Evolutionary conservation across 2,113 vertebrate genomes (phyloP).

Genomic region (Mesocricetus auratus): DNA sequence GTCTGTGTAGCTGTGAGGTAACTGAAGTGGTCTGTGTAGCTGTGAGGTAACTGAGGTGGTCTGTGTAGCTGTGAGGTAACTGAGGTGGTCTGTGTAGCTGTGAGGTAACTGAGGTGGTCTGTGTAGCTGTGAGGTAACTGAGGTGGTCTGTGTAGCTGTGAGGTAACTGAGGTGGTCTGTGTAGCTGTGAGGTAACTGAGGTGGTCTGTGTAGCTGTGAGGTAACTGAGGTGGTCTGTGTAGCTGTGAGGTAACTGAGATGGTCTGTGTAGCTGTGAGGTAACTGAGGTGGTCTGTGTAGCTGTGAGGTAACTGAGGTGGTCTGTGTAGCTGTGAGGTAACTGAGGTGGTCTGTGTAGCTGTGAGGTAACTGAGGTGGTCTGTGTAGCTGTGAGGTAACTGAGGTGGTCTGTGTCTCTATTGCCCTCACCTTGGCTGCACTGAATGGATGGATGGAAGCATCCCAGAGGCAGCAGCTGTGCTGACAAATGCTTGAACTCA

Average conservation of each 20-base stretch:
- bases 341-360: neutral
- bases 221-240: neutral
- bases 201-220: neutral
- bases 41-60: neutral
- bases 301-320: neutral
- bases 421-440: neutral
- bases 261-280: neutral
- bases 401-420: neutral
- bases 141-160: neutral
- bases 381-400: neutral
- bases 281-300: neutral
- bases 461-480: neutral
- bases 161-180: slow-evolving; percentile 3
- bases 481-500: neutral
- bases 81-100: neutral
- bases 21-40: neutral
- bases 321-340: neutral
- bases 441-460: neutral
- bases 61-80: neutral
- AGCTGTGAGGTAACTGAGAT: neutral
- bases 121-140: neutral
- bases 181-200: neutral
- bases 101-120: neutral
- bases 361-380: neutral
- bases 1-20: neutral